phyloP scores from a whole-genome alignment of 1,140 invertebrate genomes.

The Brachionus manjavacas region DNA sequence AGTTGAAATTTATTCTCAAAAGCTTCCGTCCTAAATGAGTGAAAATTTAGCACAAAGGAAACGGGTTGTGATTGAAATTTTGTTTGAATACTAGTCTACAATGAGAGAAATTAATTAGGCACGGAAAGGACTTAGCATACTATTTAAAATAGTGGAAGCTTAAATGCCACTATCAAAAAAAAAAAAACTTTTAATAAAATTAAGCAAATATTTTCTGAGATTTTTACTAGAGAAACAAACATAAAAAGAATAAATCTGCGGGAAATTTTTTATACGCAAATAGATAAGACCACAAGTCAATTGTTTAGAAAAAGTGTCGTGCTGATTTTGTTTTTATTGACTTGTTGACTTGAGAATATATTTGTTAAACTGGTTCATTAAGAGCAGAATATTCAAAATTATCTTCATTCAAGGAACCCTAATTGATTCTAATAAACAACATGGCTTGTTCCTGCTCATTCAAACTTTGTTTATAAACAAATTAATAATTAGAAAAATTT shows the following conservation, averaged over 20 bases:
- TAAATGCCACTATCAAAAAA: not conserved
- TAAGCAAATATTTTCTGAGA: slow-evolving; percentile 5
- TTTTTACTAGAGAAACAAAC: slow-evolving; percentile 18
- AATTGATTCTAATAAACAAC: slow-evolving; percentile 33
- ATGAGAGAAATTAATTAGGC: not conserved
- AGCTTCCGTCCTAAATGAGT: not conserved
- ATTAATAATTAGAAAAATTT: slow-evolving; percentile 32
- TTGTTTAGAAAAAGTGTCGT: slow-evolving; percentile 39
- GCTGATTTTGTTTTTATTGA: slow-evolving; percentile 40
- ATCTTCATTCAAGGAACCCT: not conserved
- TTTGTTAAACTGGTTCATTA: slow-evolving; percentile 3
- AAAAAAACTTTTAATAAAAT: slow-evolving; percentile 15
- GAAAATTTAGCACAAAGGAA: not conserved
- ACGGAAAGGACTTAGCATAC: not conserved
- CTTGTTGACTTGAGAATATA: slow-evolving; percentile 37
- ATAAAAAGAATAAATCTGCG: not conserved
- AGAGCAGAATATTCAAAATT: not conserved
- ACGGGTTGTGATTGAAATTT: not conserved
- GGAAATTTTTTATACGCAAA: not conserved
- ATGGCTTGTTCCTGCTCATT: not conserved
- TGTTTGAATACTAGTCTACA: not conserved
- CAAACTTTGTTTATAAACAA: slow-evolving; percentile 26
- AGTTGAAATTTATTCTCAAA: not conserved
- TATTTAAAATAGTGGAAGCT: not conserved
- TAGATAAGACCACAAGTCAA: slow-evolving; percentile 35